Percentiles rank a stretch among this genome's conserved stretches.
Evolutionary conservation across 2,888 invertebrate genomes (phyloP).

Genomic region (Trachelus troglodyta): DNA sequence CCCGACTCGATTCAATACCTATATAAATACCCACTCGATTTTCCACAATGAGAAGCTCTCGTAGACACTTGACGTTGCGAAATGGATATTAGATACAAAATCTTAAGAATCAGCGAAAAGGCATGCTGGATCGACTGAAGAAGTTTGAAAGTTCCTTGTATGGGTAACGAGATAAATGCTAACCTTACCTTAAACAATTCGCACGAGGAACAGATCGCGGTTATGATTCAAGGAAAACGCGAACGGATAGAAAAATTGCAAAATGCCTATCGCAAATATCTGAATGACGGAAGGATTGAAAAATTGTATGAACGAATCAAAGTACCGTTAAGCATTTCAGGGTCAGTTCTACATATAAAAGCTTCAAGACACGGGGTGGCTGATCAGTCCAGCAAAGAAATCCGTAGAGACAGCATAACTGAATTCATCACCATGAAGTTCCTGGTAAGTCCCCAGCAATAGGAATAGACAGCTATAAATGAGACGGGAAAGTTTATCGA

Average conservation of each 20-base stretch:
- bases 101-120: no score
- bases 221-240: slow-evolving; percentile 24
- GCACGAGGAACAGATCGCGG: slow-evolving; percentile 21
- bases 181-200: slow-evolving; percentile 15
- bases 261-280: slow-evolving; percentile 17
- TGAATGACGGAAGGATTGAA: neutral
- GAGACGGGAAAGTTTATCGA: no score
- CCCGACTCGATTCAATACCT: no score
- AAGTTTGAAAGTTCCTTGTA: no score
- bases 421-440: slow-evolving; percentile 20
- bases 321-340: slow-evolving; percentile 22
- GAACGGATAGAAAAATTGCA: slow-evolving; percentile 23
- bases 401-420: neutral
- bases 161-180: no score
- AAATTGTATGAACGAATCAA: no score
- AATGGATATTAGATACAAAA: no score
- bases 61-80: no score
- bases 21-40: no score
- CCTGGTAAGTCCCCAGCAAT: slow-evolving; percentile 21
- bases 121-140: no score
- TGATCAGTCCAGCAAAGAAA: slow-evolving; percentile 22
- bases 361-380: slow-evolving; percentile 24
- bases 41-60: no score
- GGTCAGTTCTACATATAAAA: slow-evolving; percentile 40
- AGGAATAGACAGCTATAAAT: no score